Percentiles rank a stretch among this genome's conserved stretches.
Conservation (phyloP, 2,888 invertebrate genomes). For the Scaptomyza parva region DNA sequence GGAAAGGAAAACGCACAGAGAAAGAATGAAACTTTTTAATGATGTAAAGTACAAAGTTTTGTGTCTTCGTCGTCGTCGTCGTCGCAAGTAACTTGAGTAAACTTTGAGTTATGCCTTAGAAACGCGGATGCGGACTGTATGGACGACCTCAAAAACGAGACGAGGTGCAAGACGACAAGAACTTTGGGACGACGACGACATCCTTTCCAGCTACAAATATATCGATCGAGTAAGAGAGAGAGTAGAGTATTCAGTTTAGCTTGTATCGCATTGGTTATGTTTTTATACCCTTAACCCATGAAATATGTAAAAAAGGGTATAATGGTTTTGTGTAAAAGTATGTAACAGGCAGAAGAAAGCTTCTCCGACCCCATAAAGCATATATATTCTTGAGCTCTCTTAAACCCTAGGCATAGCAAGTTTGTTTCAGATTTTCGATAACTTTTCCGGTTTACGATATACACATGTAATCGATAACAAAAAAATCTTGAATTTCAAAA, state of each 20-base stretch:
- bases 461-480: no score
- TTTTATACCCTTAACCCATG: no score
- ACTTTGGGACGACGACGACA: constrained; percentile 61
- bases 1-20: constrained; percentile 49
- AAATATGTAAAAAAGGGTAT: no score
- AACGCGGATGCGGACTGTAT: constrained; percentile 27
- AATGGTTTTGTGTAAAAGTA: no score
- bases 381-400: no score
- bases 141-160: constrained; percentile 66
- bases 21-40: constrained; percentile 82
- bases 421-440: no score
- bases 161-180: constrained; percentile 7
- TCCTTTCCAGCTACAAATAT: constrained; percentile 68
- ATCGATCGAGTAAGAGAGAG: constrained; percentile 69
- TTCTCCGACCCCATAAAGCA: no score
- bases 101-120: constrained; percentile 79
- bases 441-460: no score
- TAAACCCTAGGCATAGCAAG: no score
- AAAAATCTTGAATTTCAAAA: no score
- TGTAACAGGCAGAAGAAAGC: no score
- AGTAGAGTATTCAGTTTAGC: constrained; percentile 6
- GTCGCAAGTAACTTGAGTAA: constrained; percentile 77
- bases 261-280: constrained; percentile 15
- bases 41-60: constrained; percentile 84
- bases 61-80: constrained; percentile 71